Conservation (phyloP, 2,797 vertebrate genomes). For the Chromis chromis region DNA sequence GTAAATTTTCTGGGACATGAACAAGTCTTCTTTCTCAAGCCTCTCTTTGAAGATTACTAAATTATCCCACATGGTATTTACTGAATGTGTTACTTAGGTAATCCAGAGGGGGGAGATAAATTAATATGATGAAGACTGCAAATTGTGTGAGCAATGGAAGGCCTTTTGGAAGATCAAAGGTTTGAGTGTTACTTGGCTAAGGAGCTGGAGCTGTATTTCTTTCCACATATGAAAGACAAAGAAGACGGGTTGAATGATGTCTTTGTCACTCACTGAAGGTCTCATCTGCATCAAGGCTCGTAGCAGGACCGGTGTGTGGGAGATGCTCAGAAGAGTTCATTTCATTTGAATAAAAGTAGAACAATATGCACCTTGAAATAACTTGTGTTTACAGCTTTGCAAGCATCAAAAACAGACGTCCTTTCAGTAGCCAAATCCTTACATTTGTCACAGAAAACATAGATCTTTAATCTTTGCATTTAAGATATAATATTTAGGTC, state of each 20-base stretch:
- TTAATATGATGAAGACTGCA: slow-evolving; percentile 40
- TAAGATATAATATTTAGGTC: slow-evolving; percentile 43
- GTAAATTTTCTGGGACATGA: slow-evolving; percentile 59
- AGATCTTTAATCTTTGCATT: slow-evolving; percentile 1
- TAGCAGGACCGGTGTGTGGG: slow-evolving; percentile 19
- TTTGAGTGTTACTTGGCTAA: slow-evolving; percentile 32
- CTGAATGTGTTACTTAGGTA: slow-evolving; percentile 62
- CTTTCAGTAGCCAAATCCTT: slow-evolving; percentile 3
- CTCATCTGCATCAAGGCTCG: slow-evolving; percentile 33
- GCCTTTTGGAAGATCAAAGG: slow-evolving; percentile 52
- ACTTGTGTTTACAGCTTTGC: slow-evolving; percentile 19
- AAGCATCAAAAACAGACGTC: neutral
- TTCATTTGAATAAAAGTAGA: slow-evolving; percentile 25
- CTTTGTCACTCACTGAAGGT: slow-evolving; percentile 37
- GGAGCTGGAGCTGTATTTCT: slow-evolving; percentile 1
- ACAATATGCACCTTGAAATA: slow-evolving; percentile 22
- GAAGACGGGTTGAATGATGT: slow-evolving; percentile 12
- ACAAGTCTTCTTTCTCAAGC: slow-evolving; percentile 45
- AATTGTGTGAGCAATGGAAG: slow-evolving; percentile 38
- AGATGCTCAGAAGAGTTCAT: slow-evolving; percentile 15
- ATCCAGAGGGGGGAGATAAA: slow-evolving; percentile 51
- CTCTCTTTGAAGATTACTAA: slow-evolving; percentile 75
- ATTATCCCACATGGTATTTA: slow-evolving; percentile 68
- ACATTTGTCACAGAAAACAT: slow-evolving; percentile 9
- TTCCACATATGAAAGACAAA: slow-evolving; percentile 30